Conservation (phyloP, 1,140 invertebrate genomes). For the Probaryconus sp. region DNA sequence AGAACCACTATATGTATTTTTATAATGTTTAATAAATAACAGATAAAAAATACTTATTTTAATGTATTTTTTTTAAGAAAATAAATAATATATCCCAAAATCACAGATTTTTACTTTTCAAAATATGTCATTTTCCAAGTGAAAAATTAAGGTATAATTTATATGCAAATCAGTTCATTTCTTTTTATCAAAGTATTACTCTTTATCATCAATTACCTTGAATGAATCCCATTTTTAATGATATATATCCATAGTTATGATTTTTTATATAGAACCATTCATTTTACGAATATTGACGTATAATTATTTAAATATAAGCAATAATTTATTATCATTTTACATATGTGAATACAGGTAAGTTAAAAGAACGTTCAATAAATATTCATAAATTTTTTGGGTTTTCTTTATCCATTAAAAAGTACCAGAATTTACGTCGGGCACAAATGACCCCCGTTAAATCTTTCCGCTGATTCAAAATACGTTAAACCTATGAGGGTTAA, state of each 20-base stretch:
- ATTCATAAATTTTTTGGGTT: background rate
- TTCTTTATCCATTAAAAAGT: background rate
- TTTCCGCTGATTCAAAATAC: no score
- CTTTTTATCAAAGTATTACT: slow-evolving; percentile 1
- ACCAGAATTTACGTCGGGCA: background rate
- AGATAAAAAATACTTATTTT: no score
- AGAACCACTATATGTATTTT: no score
- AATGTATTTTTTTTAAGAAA: no score
- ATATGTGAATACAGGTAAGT: no score
- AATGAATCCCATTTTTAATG: background rate
- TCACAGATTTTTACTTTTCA: no score
- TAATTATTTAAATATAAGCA: background rate
- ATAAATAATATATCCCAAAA: background rate
- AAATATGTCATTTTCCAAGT: slow-evolving; percentile 3
- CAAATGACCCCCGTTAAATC: slow-evolving; percentile 8
- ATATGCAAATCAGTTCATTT: background rate
- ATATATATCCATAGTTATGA: no score
- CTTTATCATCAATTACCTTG: background rate
- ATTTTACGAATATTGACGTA: background rate
- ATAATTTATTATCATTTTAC: no score
- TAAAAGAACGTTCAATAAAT: no score
- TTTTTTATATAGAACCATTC: background rate
- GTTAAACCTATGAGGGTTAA: slow-evolving; percentile 1
- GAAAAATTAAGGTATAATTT: slow-evolving; percentile 3
- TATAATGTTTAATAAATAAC: no score